Evolutionary conservation across 2,113 vertebrate species (phyloP).

Genomic region (Phocoena phocoena): DNA sequence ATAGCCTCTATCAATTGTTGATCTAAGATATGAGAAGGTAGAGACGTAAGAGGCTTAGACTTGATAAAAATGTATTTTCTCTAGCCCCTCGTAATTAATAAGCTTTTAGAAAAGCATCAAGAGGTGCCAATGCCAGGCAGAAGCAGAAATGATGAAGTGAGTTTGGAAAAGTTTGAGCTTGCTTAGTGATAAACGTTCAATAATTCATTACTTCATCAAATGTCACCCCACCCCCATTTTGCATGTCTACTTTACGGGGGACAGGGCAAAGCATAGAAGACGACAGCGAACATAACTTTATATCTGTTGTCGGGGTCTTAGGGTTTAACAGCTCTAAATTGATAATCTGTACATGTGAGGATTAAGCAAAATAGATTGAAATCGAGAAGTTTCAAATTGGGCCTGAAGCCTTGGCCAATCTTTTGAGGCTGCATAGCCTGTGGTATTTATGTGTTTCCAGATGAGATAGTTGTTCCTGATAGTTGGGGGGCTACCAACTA

Average conservation of each 20-base stretch:
- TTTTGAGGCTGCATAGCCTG: background rate
- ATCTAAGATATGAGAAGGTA: background rate
- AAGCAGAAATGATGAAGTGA: background rate
- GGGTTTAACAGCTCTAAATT: background rate
- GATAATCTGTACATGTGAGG: background rate
- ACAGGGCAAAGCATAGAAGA: background rate
- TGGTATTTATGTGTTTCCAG: background rate
- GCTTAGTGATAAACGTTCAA: background rate
- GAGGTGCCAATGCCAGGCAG: background rate
- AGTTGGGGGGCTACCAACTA: background rate
- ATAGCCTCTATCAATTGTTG: background rate
- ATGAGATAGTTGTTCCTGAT: background rate
- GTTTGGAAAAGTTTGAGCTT: background rate
- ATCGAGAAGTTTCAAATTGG: background rate
- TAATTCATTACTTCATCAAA: background rate
- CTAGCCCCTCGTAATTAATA: background rate
- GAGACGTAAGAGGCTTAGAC: background rate
- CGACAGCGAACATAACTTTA: background rate
- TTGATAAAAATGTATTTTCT: background rate
- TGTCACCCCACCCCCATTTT: accelerated
- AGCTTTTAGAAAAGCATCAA: slow-evolving; percentile 19
- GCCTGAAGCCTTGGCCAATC: background rate
- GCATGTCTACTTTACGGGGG: background rate
- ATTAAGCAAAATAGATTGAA: slow-evolving; percentile 8
- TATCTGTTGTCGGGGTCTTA: background rate